phyloP scores from a whole-genome alignment of 2,113 vertebrate genomes.

The Mormyrus iriodes region DNA sequence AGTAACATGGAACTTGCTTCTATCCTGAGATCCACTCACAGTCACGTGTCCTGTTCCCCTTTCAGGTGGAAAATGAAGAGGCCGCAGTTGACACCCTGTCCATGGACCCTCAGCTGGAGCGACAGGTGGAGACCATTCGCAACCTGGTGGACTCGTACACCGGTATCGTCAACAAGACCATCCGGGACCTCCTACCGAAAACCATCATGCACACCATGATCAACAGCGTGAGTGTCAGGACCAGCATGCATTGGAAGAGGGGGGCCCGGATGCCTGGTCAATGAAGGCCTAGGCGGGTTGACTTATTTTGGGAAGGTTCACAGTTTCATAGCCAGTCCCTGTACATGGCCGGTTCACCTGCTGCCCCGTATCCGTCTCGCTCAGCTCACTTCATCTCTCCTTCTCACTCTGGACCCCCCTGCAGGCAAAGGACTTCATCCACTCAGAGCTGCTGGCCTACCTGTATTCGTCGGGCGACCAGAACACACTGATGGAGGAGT shows the following conservation, averaged over 20 bases:
- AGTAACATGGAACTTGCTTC: not conserved
- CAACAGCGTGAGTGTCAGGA: constrained; percentile 74
- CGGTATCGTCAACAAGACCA: constrained; percentile 91
- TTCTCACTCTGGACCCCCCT: not conserved
- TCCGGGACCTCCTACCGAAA: constrained; percentile 94
- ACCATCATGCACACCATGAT: constrained; percentile 99
- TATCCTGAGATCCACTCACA: not conserved
- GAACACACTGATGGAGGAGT: constrained; percentile 92
- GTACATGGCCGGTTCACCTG: not conserved
- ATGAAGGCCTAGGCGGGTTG: not conserved
- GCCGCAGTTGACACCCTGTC: constrained; percentile 83
- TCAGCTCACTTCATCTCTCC: not conserved
- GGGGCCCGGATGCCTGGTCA: not conserved
- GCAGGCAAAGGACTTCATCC: constrained; percentile 92
- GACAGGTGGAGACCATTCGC: constrained; percentile 93
- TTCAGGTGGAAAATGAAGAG: constrained; percentile 76
- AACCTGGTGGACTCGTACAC: constrained; percentile 95
- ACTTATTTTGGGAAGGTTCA: not conserved
- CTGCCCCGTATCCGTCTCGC: not conserved
- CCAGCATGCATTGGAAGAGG: not conserved
- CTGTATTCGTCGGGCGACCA: constrained; percentile 89
- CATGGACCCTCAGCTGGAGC: constrained; percentile 92
- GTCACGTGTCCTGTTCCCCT: not conserved
- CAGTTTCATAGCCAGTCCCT: not conserved
- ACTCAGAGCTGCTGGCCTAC: constrained; percentile 87